phyloP scores from a whole-genome alignment of 2,797 vertebrate genomes.

The Pampus argenteus region DNA sequence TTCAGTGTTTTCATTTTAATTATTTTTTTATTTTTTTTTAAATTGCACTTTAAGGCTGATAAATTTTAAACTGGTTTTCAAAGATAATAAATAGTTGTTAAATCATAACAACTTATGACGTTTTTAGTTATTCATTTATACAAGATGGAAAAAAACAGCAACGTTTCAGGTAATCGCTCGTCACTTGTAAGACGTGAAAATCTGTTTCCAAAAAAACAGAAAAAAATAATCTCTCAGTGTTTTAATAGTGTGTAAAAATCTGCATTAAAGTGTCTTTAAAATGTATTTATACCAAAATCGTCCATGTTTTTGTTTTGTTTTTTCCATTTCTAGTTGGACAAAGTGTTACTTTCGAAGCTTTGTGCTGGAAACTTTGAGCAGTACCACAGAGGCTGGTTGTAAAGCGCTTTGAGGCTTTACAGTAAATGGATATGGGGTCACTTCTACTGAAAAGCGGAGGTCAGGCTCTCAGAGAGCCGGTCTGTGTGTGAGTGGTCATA shows the following conservation, averaged over 20 bases:
- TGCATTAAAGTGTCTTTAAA: slow-evolving; percentile 34
- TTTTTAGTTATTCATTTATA: neutral
- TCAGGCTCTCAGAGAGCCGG: slow-evolving; percentile 60
- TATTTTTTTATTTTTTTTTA: too few relatives aligned
- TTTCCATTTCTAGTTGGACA: slow-evolving; percentile 3
- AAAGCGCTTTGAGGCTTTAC: slow-evolving; percentile 32
- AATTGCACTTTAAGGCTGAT: neutral
- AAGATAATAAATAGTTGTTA: slow-evolving; percentile 3
- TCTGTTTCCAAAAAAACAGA: slow-evolving; percentile 23
- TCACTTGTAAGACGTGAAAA: slow-evolving; percentile 10
- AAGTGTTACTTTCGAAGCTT: slow-evolving; percentile 25
- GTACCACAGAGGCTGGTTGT: slow-evolving; percentile 49
- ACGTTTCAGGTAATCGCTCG: neutral
- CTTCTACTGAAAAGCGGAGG: slow-evolving; percentile 52
- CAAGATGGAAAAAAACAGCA: slow-evolving; percentile 10
- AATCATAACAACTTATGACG: neutral
- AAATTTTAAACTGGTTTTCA: neutral
- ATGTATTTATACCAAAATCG: slow-evolving; percentile 27
- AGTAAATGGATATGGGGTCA: slow-evolving; percentile 69
- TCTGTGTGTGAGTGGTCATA: slow-evolving; percentile 57
- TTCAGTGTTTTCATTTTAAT: slow-evolving; percentile 10
- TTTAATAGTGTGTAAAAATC: slow-evolving; percentile 14
- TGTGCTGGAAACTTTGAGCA: slow-evolving; percentile 39
- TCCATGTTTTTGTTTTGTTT: slow-evolving; percentile 22
- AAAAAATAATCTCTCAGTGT: slow-evolving; percentile 22